Evolutionary conservation across 2,113 vertebrate genomes (phyloP).

Genomic region (Ammodytes dubius): DNA sequence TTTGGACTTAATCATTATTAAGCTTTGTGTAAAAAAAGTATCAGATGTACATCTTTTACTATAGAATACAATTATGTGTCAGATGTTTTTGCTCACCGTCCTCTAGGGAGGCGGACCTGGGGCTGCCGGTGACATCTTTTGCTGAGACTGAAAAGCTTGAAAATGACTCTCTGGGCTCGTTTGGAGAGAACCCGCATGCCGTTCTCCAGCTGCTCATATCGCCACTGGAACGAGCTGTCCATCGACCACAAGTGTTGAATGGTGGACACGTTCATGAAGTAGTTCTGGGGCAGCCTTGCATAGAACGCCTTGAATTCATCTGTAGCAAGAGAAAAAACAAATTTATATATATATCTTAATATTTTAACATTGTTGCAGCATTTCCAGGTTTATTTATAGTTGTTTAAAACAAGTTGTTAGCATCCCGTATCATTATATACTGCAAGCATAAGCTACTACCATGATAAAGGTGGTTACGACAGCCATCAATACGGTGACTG

Average conservation of each 20-base stretch:
- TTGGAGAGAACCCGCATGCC: conserved; percentile 91
- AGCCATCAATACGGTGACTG: background rate
- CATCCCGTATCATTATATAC: background rate
- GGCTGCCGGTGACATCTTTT: conserved; percentile 96
- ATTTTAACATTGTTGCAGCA: background rate
- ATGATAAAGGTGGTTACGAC: background rate
- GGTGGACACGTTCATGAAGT: conserved; percentile 93
- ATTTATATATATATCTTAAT: background rate
- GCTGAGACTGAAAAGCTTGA: conserved; percentile 97
- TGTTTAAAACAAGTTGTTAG: background rate
- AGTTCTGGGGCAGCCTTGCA: conserved; percentile 92
- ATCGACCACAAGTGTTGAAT: conserved; percentile 95
- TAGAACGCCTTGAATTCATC: conserved; percentile 97
- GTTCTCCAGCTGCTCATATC: conserved; percentile 93
- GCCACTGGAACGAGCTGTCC: conserved; percentile 93
- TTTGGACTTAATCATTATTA: background rate
- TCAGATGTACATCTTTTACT: background rate
- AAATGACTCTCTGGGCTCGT: conserved; percentile 93
- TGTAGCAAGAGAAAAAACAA: conserved; percentile 66
- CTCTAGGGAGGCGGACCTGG: conserved; percentile 89
- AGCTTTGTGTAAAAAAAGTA: background rate
- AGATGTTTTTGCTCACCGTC: conserved; percentile 85
- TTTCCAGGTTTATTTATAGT: background rate
- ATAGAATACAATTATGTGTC: background rate
- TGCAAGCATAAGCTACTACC: background rate